Conservation (phyloP, 2,113 vertebrate species). For the Eublepharis macularius region DNA sequence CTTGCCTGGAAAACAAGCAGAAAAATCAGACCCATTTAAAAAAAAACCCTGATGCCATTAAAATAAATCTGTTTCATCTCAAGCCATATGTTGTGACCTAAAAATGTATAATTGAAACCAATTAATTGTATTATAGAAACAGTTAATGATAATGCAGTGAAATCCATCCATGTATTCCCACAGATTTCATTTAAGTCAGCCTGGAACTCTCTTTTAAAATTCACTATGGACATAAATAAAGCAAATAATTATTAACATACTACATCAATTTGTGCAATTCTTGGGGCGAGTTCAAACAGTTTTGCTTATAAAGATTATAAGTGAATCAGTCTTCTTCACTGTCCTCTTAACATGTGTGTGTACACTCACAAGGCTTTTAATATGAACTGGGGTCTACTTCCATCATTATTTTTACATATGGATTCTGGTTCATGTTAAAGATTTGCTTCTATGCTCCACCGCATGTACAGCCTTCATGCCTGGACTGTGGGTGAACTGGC, state of each 20-base stretch:
- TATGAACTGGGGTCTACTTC: not conserved
- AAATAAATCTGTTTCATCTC: conserved; percentile 35
- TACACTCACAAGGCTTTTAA: not conserved
- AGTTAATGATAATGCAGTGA: not conserved
- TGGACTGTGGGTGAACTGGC: not conserved
- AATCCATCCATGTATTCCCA: not conserved
- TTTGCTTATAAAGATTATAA: not conserved
- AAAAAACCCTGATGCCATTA: conserved; percentile 20
- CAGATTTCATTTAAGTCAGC: not conserved
- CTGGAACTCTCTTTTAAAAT: not conserved
- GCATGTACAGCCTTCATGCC: not conserved
- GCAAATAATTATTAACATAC: not conserved
- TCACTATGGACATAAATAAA: not conserved
- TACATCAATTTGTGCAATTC: not conserved
- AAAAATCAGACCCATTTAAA: not conserved
- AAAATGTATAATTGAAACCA: conserved; percentile 21
- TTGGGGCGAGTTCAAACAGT: not conserved
- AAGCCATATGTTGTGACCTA: conserved; percentile 24
- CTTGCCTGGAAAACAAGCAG: not conserved
- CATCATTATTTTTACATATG: not conserved
- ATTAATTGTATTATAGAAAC: not conserved
- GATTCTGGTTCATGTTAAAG: not conserved
- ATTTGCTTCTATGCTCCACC: not conserved
- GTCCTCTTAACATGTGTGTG: not conserved
- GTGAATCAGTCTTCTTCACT: not conserved